Evolutionary conservation across 64 coral and sea anemone genomes (phyloP).

Genomic region (Catalaphyllia jardinei): DNA sequence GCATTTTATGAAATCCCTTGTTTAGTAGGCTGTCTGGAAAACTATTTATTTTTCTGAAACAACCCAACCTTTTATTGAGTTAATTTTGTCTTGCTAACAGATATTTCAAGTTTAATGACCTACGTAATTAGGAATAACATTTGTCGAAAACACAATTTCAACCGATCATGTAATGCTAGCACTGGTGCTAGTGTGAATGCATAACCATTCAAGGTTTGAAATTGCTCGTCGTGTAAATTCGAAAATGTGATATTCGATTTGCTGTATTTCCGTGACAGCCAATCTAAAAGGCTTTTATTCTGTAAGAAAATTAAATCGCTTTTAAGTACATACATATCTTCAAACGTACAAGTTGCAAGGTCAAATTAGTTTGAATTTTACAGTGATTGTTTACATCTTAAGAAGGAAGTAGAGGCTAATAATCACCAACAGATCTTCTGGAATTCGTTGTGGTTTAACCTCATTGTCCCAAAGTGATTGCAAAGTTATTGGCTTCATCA

Average conservation of each 20-base stretch:
- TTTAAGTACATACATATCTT: background rate
- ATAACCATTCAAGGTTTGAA: background rate
- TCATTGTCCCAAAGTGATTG: background rate
- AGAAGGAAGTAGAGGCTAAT: background rate
- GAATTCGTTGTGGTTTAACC: background rate
- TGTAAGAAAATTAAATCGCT: background rate
- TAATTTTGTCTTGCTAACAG: background rate
- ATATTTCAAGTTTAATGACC: conserved; percentile 43
- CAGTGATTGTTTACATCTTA: background rate
- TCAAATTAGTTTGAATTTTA: background rate
- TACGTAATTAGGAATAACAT: conserved; percentile 38
- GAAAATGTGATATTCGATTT: too few species aligned
- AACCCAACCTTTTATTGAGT: background rate
- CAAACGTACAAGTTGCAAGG: background rate
- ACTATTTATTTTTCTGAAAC: background rate
- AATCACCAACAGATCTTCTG: background rate
- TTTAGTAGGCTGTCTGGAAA: too few species aligned
- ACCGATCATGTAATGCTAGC: conserved; percentile 23
- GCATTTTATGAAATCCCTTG: background rate
- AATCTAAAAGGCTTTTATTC: background rate
- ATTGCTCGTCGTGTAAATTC: background rate
- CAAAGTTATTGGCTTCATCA: background rate
- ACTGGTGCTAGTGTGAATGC: conserved; percentile 1
- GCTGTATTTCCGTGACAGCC: too few species aligned
- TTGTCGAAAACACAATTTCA: conserved; percentile 23